Percentiles rank a stretch among this genome's conserved stretches.
Evolutionary conservation across 2,888 invertebrate species (phyloP).

Genomic region (Torymus auratus): DNA sequence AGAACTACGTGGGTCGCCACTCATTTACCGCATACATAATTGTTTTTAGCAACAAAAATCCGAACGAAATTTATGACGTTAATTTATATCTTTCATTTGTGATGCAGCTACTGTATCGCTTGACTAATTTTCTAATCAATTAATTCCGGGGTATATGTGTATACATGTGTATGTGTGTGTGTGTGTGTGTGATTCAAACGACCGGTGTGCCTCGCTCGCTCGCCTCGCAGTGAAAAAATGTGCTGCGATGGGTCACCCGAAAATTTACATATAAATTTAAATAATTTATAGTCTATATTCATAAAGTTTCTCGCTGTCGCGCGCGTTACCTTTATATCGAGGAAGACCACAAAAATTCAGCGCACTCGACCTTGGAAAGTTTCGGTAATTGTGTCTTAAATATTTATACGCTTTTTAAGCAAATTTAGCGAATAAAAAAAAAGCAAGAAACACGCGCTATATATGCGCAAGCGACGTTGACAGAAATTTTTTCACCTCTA

Average conservation of each 20-base stretch:
- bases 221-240: conserved; percentile 6
- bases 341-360: no score
- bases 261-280: conserved; percentile 49
- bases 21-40: no score
- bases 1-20: no score
- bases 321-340: no score
- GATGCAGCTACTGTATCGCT: conserved; percentile 41
- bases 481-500: no score
- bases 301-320: conserved; percentile 13
- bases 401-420: no score
- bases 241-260: conserved; percentile 5
- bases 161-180: no score
- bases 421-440: no score
- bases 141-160: conserved; percentile 26
- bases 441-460: no score
- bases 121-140: conserved; percentile 56
- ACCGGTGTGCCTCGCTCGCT: conserved; percentile 12
- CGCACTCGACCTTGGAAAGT: no score
- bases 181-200: conserved; percentile 31
- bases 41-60: conserved; percentile 11
- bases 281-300: conserved; percentile 32
- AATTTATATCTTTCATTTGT: conserved; percentile 44
- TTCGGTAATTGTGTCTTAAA: no score
- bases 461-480: no score
- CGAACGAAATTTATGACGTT: conserved; percentile 17